Base-by-base conservation (phyloP, 2,888 invertebrate species). In the Aphidius colemani region DNA sequence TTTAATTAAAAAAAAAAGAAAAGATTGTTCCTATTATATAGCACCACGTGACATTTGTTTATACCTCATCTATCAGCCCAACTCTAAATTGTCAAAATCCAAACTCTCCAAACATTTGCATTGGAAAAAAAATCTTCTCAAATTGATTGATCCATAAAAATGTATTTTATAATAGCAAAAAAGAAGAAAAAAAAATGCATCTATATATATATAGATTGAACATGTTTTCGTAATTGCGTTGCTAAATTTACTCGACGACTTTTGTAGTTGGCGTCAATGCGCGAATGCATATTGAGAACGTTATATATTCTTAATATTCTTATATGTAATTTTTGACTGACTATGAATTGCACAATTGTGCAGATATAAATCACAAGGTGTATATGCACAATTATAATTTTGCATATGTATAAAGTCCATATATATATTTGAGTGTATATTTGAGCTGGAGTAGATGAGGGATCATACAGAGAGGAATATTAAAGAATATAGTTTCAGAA, bases 251-350 rank as follows among this genome's bases (percentile, higher is more conserved):
- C 78, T 76, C 39, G 9, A 30, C 18, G 46, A 13, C 44, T 30
- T 30, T 58, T 58, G 57, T 53, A 61, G 46, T 61, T 53, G 53
- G 61, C 61, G 53, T 61, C n/a, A 61, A 61, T 61, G 53, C 41
- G 53, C 79, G 80, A 75, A 79, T 80, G 81, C 79, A 78, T 81
- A 81, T 81, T 82, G 80, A 77, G 80, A 78, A 77, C 78, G 76
- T 72, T 72, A 75, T 76, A 74, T 46, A 56, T 30, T 57, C 60
- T 77, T 78, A 77, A 77, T 78, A 78, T 78, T 78, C 78, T 76
- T 74, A 76, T 75, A 75, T 76, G 75, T 75, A 74, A 75, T 75
- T 41, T 57, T 46, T 45, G 45, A 75, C 78, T 74, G 72, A 76
- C 78, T 73, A 71, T 73, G 72, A 68, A 66, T 66, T 69, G 63